Evolutionary conservation across 2,113 vertebrate genomes (phyloP).

Genomic region (Chamaea fasciata): DNA sequence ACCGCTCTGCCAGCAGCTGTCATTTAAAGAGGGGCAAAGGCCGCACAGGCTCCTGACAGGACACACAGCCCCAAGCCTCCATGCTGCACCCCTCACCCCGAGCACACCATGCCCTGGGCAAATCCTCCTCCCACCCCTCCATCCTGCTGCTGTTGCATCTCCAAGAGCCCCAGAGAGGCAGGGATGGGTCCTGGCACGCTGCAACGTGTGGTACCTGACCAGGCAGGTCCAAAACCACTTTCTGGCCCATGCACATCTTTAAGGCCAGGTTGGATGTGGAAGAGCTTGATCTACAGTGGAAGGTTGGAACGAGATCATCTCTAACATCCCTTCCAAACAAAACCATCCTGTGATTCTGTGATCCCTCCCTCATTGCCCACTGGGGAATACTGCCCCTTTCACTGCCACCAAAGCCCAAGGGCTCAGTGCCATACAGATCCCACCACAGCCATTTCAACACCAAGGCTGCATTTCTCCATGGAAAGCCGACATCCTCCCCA

Average conservation of each 20-base stretch:
- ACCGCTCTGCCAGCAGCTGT: neutral
- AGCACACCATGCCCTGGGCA: neutral
- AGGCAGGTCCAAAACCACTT: fast-evolving
- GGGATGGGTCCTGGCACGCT: fast-evolving
- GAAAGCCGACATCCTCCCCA: neutral
- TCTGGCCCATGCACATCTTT: fast-evolving
- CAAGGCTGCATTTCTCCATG: neutral
- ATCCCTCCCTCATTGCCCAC: neutral
- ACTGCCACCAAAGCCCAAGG: neutral
- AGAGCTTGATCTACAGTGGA: neutral
- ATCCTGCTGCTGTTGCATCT: neutral
- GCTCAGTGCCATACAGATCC: fast-evolving
- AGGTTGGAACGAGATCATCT: neutral
- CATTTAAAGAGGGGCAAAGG: neutral
- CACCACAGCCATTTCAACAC: neutral
- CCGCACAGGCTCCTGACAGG: fast-evolving
- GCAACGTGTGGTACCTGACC: fast-evolving
- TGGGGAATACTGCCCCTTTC: neutral
- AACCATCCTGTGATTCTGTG: neutral
- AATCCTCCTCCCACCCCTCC: neutral
- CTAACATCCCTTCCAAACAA: neutral
- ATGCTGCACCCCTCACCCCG: fast-evolving
- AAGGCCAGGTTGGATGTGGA: neutral
- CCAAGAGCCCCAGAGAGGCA: fast-evolving
- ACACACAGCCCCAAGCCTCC: neutral